These are phyloP conservation scores for Mastacembelus armatus DNA, from an alignment of 2,797 vertebrate genomes.

Conservation along the genomic window DNA sequence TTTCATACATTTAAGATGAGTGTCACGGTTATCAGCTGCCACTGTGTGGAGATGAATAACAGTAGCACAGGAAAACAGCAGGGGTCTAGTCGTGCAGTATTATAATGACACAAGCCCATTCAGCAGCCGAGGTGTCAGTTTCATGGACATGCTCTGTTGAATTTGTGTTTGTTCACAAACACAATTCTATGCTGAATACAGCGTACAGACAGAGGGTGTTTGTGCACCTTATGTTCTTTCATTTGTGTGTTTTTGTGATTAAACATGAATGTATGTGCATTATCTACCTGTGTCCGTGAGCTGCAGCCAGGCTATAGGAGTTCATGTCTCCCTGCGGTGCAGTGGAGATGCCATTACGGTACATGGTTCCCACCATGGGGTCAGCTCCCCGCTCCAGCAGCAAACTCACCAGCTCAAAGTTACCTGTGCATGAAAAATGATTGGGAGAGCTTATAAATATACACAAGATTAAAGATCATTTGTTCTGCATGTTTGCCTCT, in stretches of 20 bases:
- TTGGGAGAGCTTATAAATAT: constrained; percentile 3
- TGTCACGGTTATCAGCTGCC: background rate
- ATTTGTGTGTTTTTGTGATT: constrained; percentile 14
- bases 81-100: constrained; percentile 10
- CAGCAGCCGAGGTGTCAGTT: constrained; percentile 26
- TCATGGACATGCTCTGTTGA: constrained; percentile 16
- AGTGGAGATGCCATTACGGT: constrained; percentile 96
- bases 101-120: constrained; percentile 27
- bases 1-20: background rate
- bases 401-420: constrained; percentile 97
- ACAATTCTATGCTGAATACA: constrained; percentile 27
- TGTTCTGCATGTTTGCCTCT: constrained; percentile 7
- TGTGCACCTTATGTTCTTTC: constrained; percentile 2
- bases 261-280: constrained; percentile 51
- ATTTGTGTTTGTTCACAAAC: constrained; percentile 28
- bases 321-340: constrained; percentile 97
- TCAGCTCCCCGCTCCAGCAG: constrained; percentile 95
- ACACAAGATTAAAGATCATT: constrained; percentile 28
- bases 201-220: background rate
- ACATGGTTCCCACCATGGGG: constrained; percentile 96
- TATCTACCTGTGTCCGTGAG: constrained; percentile 98
- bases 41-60: background rate
- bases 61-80: constrained; percentile 1
- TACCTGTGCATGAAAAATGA: constrained; percentile 82
- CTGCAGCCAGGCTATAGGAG: constrained; percentile 97